Conservation (phyloP, 37 sponge, comb jelly and placozoan species). For the Cliona cf. orientalis region DNA sequence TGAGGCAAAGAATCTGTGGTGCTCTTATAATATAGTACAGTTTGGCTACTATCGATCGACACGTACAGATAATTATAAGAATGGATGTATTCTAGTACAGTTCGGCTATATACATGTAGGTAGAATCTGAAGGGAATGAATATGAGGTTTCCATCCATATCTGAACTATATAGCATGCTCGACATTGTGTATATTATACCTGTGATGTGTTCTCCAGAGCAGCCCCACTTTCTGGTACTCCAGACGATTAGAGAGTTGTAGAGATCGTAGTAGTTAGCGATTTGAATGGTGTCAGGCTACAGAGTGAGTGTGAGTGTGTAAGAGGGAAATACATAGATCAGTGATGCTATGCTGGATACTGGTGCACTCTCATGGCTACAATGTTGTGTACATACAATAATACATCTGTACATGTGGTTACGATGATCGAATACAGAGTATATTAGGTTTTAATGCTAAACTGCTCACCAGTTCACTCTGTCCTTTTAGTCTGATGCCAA, state of each 20-base stretch:
- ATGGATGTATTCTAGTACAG: too few species aligned
- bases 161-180: too few species aligned
- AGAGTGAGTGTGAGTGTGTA: conserved; percentile 1
- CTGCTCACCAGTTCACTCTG: conserved; percentile 21
- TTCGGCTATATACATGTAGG: too few species aligned
- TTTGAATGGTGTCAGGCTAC: conserved; percentile 49
- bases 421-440: neutral
- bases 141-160: too few species aligned
- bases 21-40: neutral
- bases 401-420: neutral
- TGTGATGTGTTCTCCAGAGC: conserved; percentile 63
- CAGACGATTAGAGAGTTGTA: conserved; percentile 68
- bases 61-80: too few species aligned
- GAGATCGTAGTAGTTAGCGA: conserved; percentile 66
- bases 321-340: too few species aligned
- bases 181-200: too few species aligned
- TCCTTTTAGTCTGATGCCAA: conserved; percentile 66
- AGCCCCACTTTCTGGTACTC: conserved; percentile 78
- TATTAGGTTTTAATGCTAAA: too few species aligned
- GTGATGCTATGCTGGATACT: too few species aligned
- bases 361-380: too few species aligned
- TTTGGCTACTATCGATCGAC: too few species aligned
- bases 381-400: neutral
- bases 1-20: neutral
- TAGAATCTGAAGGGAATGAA: neutral